Evolutionary conservation across 64 coral and sea anemone genomes (phyloP).

Genomic region (Stichodactyla helianthus): DNA sequence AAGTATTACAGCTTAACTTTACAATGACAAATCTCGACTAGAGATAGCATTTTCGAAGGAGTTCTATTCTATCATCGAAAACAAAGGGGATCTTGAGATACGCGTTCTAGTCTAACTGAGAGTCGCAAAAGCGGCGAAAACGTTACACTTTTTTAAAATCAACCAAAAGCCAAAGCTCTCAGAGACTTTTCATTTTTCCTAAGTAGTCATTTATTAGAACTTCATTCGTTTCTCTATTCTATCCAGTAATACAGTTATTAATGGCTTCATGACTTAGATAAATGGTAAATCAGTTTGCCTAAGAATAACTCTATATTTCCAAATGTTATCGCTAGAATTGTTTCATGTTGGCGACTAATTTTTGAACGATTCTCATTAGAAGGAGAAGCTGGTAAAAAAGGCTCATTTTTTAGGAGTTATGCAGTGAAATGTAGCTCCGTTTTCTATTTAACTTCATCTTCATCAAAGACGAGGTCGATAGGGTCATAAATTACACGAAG

Average conservation of each 20-base stretch:
- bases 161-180: background rate
- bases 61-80: background rate
- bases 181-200: slow-evolving; percentile 2
- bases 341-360: background rate
- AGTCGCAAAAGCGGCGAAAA: background rate
- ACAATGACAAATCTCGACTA: slow-evolving; percentile 6
- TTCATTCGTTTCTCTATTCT: background rate
- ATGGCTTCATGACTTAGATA: slow-evolving; percentile 7
- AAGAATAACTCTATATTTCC: background rate
- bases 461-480: slow-evolving; percentile 1
- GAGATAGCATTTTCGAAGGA: slow-evolving; percentile 12
- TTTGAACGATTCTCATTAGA: background rate
- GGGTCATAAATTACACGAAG: slow-evolving; percentile 22
- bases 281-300: background rate
- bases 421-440: background rate
- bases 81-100: slow-evolving; percentile 2
- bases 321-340: background rate
- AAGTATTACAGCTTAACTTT: slow-evolving; percentile 6
- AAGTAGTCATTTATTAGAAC: slow-evolving; percentile 25
- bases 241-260: slow-evolving; percentile 9
- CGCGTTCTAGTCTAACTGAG: background rate
- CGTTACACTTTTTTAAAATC: background rate
- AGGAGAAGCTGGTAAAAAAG: background rate
- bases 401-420: background rate
- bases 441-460: slow-evolving; percentile 7